Conservation (phyloP, 2,113 vertebrate genomes). For the Elaphurus davidianus region DNA sequence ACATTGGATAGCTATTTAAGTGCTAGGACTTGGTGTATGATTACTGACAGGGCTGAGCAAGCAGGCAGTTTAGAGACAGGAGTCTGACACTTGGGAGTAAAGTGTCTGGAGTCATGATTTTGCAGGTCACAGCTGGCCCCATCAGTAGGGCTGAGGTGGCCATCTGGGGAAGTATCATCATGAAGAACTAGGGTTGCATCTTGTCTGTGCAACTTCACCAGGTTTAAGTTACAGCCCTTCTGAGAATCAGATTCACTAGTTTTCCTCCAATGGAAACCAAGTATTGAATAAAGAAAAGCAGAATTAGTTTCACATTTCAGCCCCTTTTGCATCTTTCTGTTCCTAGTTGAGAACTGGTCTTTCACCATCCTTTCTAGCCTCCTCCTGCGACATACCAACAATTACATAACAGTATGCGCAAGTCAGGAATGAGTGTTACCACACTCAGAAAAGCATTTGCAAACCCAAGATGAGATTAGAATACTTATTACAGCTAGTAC, state of each 20-base stretch:
- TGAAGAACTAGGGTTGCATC: not conserved
- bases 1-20: not conserved
- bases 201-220: not conserved
- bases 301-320: not conserved
- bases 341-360: not conserved
- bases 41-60: not conserved
- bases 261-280: not conserved
- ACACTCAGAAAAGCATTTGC: not conserved
- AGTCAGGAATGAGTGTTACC: not conserved
- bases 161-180: not conserved
- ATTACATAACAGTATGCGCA: not conserved
- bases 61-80: not conserved
- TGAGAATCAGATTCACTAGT: not conserved
- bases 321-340: not conserved
- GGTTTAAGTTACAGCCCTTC: not conserved
- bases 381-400: not conserved
- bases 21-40: not conserved
- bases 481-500: not conserved
- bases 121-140: not conserved
- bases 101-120: not conserved
- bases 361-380: not conserved
- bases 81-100: not conserved
- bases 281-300: not conserved
- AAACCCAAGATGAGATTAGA: not conserved
- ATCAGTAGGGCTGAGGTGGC: not conserved